A percentile compares a stretch with the other conserved stretches of the same genome.
These are phyloP conservation scores for Agonopterix heracliana DNA, from an alignment of 2,888 invertebrate genomes.

Conservation along the genomic window DNA sequence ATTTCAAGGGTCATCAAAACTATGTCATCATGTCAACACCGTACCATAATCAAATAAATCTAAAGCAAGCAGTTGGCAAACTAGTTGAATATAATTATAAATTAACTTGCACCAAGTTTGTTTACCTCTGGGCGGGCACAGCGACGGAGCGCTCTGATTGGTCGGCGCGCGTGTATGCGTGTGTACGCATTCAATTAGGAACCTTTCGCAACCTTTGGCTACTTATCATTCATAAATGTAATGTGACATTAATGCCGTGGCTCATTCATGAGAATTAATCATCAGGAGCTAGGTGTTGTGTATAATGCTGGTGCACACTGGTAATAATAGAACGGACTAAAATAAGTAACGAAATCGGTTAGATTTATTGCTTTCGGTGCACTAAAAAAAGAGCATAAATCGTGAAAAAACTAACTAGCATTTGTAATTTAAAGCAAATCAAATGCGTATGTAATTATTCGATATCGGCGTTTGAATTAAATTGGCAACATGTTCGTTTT, in stretches of 20 bases:
- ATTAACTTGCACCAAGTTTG: slow-evolving; percentile 24
- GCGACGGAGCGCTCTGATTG: slow-evolving; percentile 21
- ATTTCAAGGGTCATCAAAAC: slow-evolving; percentile 10
- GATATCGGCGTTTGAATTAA: slow-evolving; percentile 16
- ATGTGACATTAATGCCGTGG: slow-evolving; percentile 1
- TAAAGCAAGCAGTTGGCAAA: slow-evolving; percentile 19
- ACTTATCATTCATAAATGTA: slow-evolving; percentile 6
- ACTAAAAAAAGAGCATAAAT: no score
- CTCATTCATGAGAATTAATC: slow-evolving; percentile 3
- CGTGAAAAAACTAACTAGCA: background rate
- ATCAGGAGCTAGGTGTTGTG: background rate
- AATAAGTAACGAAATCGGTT: no score
- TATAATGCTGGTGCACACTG: no score
- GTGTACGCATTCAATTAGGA: slow-evolving; percentile 8
- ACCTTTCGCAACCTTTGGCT: slow-evolving; percentile 25
- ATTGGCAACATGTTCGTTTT: slow-evolving; percentile 10
- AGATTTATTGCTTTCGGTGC: no score
- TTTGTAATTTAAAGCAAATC: slow-evolving; percentile 16
- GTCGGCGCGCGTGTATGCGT: slow-evolving; percentile 18
- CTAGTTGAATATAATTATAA: slow-evolving; percentile 15
- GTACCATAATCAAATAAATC: slow-evolving; percentile 18
- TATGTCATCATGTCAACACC: slow-evolving; percentile 11
- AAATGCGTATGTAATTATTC: slow-evolving; percentile 34
- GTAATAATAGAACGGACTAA: no score
- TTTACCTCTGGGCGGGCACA: slow-evolving; percentile 34